A percentile compares a stretch with the other conserved stretches of the same genome.
Evolutionary conservation across 1,140 invertebrate genomes (phyloP).

Genomic region (Stegodyphus dumicola): DNA sequence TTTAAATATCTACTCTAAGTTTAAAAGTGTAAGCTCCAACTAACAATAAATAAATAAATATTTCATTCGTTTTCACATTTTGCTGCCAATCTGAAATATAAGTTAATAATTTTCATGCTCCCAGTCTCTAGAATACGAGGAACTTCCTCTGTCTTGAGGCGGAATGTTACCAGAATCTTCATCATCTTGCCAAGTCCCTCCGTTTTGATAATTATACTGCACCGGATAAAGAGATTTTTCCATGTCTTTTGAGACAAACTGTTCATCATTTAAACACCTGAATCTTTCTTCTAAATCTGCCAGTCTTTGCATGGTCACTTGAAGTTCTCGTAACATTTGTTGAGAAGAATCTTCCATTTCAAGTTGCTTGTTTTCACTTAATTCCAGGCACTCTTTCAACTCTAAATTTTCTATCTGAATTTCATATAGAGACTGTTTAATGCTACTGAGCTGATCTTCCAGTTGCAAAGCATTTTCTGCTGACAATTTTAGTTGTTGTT

Average conservation of each 20-base stretch:
- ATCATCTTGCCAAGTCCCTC: conserved; percentile 22
- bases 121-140: conserved; percentile 43
- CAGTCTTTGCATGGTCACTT: conserved; percentile 43
- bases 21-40: conserved; percentile 51
- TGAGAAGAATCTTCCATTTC: conserved; percentile 43
- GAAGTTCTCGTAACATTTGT: conserved; percentile 41
- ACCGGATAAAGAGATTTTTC: conserved; percentile 46
- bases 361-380: conserved; percentile 46
- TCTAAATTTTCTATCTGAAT: conserved; percentile 55
- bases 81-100: not conserved
- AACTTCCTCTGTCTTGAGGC: conserved; percentile 7
- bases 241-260: conserved; percentile 20
- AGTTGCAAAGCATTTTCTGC: conserved; percentile 51
- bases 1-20: not conserved
- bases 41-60: conserved; percentile 32
- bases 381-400: conserved; percentile 46
- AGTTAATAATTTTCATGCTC: conserved; percentile 38
- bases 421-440: conserved; percentile 51
- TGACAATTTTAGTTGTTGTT: conserved; percentile 45
- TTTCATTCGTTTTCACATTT: not conserved
- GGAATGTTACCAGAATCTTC: conserved; percentile 27
- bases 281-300: conserved; percentile 44
- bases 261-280: conserved; percentile 38
- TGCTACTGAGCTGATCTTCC: conserved; percentile 43
- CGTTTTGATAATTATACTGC: conserved; percentile 38